A percentile compares a stretch with the other conserved stretches of the same genome.
Evolutionary conservation across 2,888 invertebrate genomes (phyloP).

Genomic region (Chironomus riparius): DNA sequence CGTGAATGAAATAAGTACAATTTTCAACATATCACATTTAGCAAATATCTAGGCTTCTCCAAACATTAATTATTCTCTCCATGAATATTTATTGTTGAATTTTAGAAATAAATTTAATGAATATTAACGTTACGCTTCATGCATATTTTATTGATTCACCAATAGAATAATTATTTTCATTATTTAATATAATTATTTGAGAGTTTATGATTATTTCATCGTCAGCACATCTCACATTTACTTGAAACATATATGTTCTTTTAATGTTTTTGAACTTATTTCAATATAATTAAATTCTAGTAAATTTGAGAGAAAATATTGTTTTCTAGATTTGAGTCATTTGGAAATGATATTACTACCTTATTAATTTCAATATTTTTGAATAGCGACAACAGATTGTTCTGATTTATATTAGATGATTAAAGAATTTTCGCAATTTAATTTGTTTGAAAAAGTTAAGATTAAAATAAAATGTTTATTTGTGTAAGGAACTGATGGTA

Average conservation of each 20-base stretch:
- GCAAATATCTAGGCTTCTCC: background rate
- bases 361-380: background rate
- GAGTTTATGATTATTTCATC: background rate
- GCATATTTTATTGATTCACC: constrained; percentile 10
- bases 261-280: background rate
- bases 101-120: background rate
- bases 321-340: background rate
- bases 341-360: background rate
- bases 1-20: background rate
- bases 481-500: too few relatives aligned
- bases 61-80: background rate
- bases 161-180: background rate
- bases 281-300: background rate
- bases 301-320: background rate
- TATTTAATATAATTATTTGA: background rate
- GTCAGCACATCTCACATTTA: background rate
- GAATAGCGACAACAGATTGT: too few relatives aligned
- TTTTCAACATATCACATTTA: background rate
- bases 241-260: background rate
- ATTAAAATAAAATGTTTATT: too few relatives aligned
- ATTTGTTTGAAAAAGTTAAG: too few relatives aligned
- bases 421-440: too few relatives aligned
- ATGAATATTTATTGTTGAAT: background rate
- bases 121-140: constrained; percentile 9
- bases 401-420: too few relatives aligned